Percentiles rank a stretch among this genome's conserved stretches.
Evolutionary conservation across 2,797 vertebrate species (phyloP).

Genomic region (Protonibea diacanthus): DNA sequence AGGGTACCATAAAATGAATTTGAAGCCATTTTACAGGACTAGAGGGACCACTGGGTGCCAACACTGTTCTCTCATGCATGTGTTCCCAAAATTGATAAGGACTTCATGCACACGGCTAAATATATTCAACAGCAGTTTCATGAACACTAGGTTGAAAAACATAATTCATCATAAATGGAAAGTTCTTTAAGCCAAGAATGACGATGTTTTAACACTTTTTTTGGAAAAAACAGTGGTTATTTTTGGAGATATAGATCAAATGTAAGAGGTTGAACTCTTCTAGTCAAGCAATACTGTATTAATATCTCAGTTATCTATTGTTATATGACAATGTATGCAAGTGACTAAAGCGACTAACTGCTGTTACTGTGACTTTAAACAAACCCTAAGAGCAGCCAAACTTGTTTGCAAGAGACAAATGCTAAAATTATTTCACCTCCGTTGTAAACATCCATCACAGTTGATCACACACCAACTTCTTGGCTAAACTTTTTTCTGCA

Average conservation of each 20-base stretch:
- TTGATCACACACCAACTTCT: neutral
- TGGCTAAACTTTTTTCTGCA: neutral
- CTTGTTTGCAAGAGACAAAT: neutral
- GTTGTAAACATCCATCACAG: neutral
- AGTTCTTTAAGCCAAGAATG: neutral
- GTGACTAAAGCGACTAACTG: neutral
- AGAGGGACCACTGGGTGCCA: conserved; percentile 45
- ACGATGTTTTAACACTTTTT: neutral
- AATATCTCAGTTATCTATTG: neutral
- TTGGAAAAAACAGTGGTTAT: conserved; percentile 2
- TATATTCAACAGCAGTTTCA: conserved; percentile 6
- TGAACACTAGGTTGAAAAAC: neutral
- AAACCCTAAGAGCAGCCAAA: neutral
- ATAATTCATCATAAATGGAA: conserved; percentile 2
- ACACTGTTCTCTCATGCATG: conserved; percentile 32
- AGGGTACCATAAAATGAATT: conserved; percentile 41
- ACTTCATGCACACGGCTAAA: neutral
- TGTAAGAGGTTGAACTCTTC: neutral
- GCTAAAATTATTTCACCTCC: neutral
- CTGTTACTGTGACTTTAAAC: neutral
- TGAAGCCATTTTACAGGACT: conserved; percentile 46
- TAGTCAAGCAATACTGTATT: too few species aligned
- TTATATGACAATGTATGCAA: neutral
- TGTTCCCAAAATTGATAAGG: conserved; percentile 31
- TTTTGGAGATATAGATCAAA: neutral